Evolutionary conservation across 2,797 vertebrate genomes (phyloP).

Genomic region (Petrocephalus sullivani): DNA sequence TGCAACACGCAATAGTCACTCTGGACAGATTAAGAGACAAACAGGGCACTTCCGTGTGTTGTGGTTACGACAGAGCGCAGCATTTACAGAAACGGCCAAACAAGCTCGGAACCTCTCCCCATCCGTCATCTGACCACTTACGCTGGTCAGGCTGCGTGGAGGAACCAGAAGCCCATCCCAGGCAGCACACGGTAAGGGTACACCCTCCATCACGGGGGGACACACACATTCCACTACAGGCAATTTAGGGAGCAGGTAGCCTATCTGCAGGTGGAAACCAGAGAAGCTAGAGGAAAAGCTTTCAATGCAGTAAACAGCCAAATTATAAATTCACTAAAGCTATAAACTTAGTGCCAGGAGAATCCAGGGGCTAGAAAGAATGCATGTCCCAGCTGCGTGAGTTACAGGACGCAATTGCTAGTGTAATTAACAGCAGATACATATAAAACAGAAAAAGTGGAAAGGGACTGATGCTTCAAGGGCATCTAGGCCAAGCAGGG

Average conservation of each 20-base stretch:
- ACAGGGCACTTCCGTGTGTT: background rate
- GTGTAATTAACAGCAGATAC: background rate
- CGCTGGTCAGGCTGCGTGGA: background rate
- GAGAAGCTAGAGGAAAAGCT: background rate
- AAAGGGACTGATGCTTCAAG: background rate
- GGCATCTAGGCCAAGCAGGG: background rate
- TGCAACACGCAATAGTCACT: conserved; percentile 19
- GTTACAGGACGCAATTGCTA: background rate
- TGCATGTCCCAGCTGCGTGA: background rate
- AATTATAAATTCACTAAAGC: background rate
- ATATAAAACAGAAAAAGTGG: background rate
- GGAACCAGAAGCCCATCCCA: background rate
- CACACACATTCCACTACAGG: background rate
- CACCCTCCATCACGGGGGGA: background rate
- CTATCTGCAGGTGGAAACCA: background rate
- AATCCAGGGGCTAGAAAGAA: background rate
- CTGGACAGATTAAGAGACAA: conserved; percentile 11
- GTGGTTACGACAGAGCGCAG: background rate
- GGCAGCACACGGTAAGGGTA: background rate
- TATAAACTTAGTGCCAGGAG: background rate
- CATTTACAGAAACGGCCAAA: background rate
- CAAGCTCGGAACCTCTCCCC: background rate
- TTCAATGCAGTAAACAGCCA: background rate
- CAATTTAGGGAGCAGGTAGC: background rate
- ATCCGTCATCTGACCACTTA: background rate